Evolutionary conservation across 1,140 invertebrate species (phyloP), one percentile per base, ranked within the genome.

Genomic region (Ceratosolen fusciceps): DNA sequence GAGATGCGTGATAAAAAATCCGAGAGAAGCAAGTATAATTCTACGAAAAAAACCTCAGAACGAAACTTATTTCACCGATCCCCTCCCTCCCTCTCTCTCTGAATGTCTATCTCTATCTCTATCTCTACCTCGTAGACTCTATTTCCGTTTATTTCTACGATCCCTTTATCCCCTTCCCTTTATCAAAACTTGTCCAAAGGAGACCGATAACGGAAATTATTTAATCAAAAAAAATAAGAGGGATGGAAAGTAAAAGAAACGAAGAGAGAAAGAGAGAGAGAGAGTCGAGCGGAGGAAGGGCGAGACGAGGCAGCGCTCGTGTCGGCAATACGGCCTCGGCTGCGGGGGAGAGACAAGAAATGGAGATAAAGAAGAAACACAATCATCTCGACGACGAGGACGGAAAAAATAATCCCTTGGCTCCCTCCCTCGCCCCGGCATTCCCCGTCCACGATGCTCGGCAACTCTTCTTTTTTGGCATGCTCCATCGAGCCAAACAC

Each of bases 401-500:
- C n/a, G 26, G 37, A 65, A 34, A 68, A 77, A 68, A 68, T 76
- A 76, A 67, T 76, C 62, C 47, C 49, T 65, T 37, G 14, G 1
- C 43, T 16, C 14, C 39, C 2, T n/a, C n/a, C 68, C 24, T 24
- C 31, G 14, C 29, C 9, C 58, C 4, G 4, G 3, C 4, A 3
- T 24, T 56, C n/a, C n/a, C n/a, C n/a, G n/a, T n/a, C n/a, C n/a
- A n/a, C n/a, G 9, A 14, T 19, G 4, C 29, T n/a, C 21, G 29
- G 70, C 34, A 24, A 39, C 26, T 65, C 62, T 24, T 1, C 39
- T 77, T 43, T 52, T 70, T 77, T 52, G 56, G 67, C 26, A 67
- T 54, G 79, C 73, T 75, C 68, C 52, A 77, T 77, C 74, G 79
- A 74, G 68, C 74, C 73, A 26, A 74, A 74, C 43, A 47, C 65